phyloP scores from a whole-genome alignment of 2,797 vertebrate genomes.

The Ceyx erithaca region DNA sequence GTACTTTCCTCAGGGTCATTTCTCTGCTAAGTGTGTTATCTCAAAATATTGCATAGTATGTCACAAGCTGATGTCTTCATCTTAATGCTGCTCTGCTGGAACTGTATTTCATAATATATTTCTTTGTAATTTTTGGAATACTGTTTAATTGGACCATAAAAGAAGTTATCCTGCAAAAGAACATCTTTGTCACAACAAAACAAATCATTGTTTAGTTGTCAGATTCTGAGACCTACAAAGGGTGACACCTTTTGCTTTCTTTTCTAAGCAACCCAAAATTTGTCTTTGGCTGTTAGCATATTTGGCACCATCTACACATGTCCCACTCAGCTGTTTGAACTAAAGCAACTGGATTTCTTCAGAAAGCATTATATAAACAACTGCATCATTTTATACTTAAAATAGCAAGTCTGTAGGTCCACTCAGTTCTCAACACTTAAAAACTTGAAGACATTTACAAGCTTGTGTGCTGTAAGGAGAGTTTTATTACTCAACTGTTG shows the following conservation, averaged over 20 bases:
- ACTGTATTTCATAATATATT: background rate
- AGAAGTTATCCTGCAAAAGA: background rate
- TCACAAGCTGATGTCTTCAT: background rate
- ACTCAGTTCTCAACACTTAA: background rate
- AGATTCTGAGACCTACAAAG: background rate
- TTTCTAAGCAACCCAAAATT: background rate
- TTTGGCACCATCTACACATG: background rate
- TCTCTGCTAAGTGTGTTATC: background rate
- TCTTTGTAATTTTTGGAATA: background rate
- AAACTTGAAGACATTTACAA: background rate
- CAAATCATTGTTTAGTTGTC: background rate
- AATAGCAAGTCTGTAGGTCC: background rate
- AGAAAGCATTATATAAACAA: slow-evolving; percentile 1
- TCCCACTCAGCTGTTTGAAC: background rate
- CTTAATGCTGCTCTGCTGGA: background rate
- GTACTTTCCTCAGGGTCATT: background rate
- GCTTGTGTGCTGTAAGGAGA: background rate
- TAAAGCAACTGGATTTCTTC: background rate
- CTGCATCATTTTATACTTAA: background rate
- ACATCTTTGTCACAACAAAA: background rate
- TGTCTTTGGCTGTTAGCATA: background rate
- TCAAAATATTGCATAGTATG: background rate
- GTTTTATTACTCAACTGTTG: background rate
- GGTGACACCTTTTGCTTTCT: background rate
- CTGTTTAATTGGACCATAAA: background rate